Base-by-base conservation (phyloP, 2,888 invertebrate genomes). In the Cotesia congregata region DNA sequence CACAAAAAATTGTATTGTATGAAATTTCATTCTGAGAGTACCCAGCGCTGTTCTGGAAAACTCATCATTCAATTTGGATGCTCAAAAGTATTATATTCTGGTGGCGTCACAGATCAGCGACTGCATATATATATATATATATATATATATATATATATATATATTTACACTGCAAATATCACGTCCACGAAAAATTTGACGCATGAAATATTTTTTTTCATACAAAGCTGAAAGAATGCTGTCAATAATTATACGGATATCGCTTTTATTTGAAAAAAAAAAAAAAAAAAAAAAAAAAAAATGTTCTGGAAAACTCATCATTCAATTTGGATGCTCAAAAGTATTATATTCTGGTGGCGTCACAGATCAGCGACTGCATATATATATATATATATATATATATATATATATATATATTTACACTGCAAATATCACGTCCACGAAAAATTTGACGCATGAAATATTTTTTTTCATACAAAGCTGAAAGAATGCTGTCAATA, bases 61-160 rank as follows among this genome's bases (percentile, higher is more conserved):
- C 62, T 62, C 62, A 62, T 62, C 62, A 62, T 62, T 62, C 62
- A 62, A 62, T 62, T 62, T 62, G 20, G n/a, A 6, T n/a, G 62
- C 20, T 62, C 20, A 20, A 62, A 62, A 62, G 20, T 6, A 62
- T 15, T 62, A 62, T 20, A 17, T 20, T 50, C 50, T 50, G 9
- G 50, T 50, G 17, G 15, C 15, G 20, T 20, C 20, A 62, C 62
- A 62, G 62, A 62, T 62, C 62, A 62, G 6, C 62, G 20, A 12
- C 12, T 50, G 50, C 50, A 12, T 50, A 50, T 4, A 1, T 50
- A 50, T 50, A 50, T 12, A 50, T 50, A 7, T 12, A 50, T 12
- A 50, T 7, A 9, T 50, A 50, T 17, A 17, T 17, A 17, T 50
- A 50, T 12, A 50, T 50, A 7, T 12, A 50, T 12, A 50, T 7